A percentile compares a stretch with the other conserved stretches of the same genome.
These are phyloP conservation scores for Thyatira batis DNA, from an alignment of 2,888 invertebrate species.

Conservation along the genomic window DNA sequence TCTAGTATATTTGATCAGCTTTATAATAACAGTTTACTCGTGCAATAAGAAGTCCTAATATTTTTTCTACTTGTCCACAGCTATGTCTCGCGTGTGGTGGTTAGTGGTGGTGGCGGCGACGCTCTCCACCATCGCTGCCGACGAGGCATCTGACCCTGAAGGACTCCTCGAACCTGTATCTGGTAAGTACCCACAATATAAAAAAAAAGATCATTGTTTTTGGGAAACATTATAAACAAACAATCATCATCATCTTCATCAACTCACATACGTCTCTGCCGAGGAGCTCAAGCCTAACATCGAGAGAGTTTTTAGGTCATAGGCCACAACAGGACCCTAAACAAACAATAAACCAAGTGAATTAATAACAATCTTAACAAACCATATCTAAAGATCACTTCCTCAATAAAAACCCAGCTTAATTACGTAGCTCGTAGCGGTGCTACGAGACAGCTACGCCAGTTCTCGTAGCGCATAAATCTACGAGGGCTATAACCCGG, in stretches of 20 bases:
- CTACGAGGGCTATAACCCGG: slow-evolving; percentile 32
- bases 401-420: slow-evolving; percentile 31
- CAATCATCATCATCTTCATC: no score
- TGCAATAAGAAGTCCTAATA: no score
- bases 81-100: slow-evolving; percentile 52
- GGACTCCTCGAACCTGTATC: slow-evolving; percentile 50
- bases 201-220: no score
- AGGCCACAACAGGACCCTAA: no score
- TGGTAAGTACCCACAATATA: slow-evolving; percentile 42
- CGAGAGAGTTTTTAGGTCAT: no score
- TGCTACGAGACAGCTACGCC: not conserved
- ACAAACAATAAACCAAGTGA: not conserved
- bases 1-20: no score
- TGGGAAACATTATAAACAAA: not conserved
- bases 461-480: slow-evolving; percentile 24
- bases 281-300: no score
- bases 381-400: slow-evolving; percentile 27
- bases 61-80: slow-evolving; percentile 23
- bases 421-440: slow-evolving; percentile 25
- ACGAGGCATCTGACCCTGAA: slow-evolving; percentile 61
- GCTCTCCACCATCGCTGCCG: slow-evolving; percentile 42
- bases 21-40: not conserved
- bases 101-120: slow-evolving; percentile 43
- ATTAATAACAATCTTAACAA: slow-evolving; percentile 12
- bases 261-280: no score